Percentiles rank a stretch among this genome's conserved stretches.
These are phyloP conservation scores for Apostichopus leukothele DNA, from an alignment of 53 echinoderm and acorn worm genomes.

Conservation along the genomic window DNA sequence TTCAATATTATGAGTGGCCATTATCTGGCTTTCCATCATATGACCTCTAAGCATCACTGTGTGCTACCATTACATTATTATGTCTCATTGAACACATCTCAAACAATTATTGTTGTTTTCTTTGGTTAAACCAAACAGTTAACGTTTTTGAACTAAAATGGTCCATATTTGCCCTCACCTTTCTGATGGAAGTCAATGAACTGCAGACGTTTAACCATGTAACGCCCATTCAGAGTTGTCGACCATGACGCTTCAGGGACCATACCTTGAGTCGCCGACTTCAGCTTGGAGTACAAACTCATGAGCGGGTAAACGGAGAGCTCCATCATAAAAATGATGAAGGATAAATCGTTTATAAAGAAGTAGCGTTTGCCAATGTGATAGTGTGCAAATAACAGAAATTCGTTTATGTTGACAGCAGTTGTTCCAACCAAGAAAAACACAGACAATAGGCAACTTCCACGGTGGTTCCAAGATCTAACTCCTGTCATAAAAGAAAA, in stretches of 20 bases:
- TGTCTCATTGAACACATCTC: neutral
- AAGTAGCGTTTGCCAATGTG: neutral
- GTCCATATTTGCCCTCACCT: neutral
- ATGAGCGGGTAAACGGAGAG: constrained; percentile 16
- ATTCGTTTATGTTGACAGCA: constrained; percentile 1
- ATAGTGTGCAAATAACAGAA: neutral
- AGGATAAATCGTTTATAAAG: constrained; percentile 5
- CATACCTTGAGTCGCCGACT: neutral
- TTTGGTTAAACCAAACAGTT: neutral
- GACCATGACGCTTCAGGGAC: neutral
- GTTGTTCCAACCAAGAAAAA: neutral
- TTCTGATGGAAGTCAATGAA: constrained; percentile 20
- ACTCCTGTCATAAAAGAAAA: neutral
- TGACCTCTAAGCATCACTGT: no score
- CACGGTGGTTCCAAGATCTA: neutral
- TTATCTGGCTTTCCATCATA: no score
- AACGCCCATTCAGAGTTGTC: constrained; percentile 11
- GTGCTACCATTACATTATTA: no score
- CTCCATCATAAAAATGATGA: neutral
- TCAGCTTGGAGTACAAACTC: constrained; percentile 24
- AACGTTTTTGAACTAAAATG: no score
- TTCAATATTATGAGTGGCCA: no score
- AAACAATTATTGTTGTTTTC: neutral
- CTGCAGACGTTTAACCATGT: constrained; percentile 14
- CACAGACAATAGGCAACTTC: constrained; percentile 19